Evolutionary conservation across 2,797 vertebrate genomes (phyloP), one percentile per base, ranked within the genome.

Genomic region (Urosaurus nigricauda): DNA sequence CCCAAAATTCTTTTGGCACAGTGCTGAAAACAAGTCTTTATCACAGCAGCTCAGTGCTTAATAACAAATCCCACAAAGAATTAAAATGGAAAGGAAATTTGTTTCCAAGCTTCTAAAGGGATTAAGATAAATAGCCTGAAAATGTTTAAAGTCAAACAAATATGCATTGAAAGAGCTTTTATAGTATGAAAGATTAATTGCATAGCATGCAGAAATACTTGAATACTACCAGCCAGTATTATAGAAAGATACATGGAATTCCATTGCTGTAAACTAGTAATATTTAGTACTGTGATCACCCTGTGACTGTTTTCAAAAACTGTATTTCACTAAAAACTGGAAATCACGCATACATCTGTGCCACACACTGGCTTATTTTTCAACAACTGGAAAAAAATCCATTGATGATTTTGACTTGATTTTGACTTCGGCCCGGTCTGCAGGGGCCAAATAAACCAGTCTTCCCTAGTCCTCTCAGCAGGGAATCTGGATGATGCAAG

Each of bases 111-210:
- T 92, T 35, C 0, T 79, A 26, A 86, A 77, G 7, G 16, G 5
- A 93, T 90, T 85, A 85, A 32, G 4, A 81, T 17, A 87, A 83
- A 87, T 60, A 93, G 58, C 80, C 88, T 58, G 43, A 92, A 77
- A 75, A 86, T 51, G 73, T 77, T 90, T 90, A 83, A 90, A 87
- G 74, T 47, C 80, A 83, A 83, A 71, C 79, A 90, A 35, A 79
- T 91, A 56, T 85, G 71, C n/a, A 82, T 29, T 0, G 14, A 73
- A 93, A 84, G 91, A 79, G 91, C 29, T 37, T 94, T 94, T 90
- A 82, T 75, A 58, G 43, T 88, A 60, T 35, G 93, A 93, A 2
- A 35, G 73, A 89, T 0, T 81, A 81, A 90, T 11, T 8, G 5
- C 2, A 51, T 37, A 87, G 71, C 6, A 87, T 91, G 87, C 32